Base-by-base conservation (phyloP, 2,888 invertebrate genomes). In the Theristus sp. region DNA sequence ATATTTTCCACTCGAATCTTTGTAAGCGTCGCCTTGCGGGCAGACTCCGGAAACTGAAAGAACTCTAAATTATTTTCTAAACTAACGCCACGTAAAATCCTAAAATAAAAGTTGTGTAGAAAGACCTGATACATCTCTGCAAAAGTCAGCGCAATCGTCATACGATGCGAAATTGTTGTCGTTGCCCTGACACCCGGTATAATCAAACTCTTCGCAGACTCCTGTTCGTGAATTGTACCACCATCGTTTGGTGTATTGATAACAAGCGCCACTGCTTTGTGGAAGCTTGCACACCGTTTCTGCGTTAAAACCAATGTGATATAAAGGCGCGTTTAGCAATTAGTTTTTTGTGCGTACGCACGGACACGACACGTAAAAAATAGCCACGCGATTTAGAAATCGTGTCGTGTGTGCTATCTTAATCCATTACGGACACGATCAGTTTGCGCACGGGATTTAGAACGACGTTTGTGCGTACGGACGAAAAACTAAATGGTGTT, bases 11-110 rank as follows among this genome's bases (percentile, higher is more conserved):
- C 63, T 62, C 24, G 62, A 64, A 56, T 67, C 67, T 52, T 66
- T 67, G 61, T 67, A 67, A 1, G 68, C 66, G 60, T 66, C 66
- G 2, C 68, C 68, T 60, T 68, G 68, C 1, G 64, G 63, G 52
- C 68, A 68, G 22, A 65, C 63, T 1, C 67, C 67, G 54, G 66
- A 67, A 6, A 67, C 67, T 67, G 56, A 61, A 65, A 58, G 6
- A 24, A 24, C 6, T n/a, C n/a, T n/a, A n/a, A n/a, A n/a, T n/a
- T n/a, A n/a, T n/a, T n/a, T n/a, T n/a, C n/a, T n/a, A n/a, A 38
- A 38, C 6, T 6, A 38, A 6, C 6, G n/a, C 6, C 52, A 17
- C 10, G n/a, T n/a, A n/a, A n/a, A n/a, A n/a, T n/a, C n/a, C n/a
- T n/a, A n/a, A n/a, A n/a, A n/a, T 17, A 22, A 46, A 46, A 52